Percentiles rank a stretch among this genome's conserved stretches.
These are phyloP conservation scores for Drosophila lutescens DNA, from an alignment of 2,888 invertebrate genomes.

Conservation along the genomic window DNA sequence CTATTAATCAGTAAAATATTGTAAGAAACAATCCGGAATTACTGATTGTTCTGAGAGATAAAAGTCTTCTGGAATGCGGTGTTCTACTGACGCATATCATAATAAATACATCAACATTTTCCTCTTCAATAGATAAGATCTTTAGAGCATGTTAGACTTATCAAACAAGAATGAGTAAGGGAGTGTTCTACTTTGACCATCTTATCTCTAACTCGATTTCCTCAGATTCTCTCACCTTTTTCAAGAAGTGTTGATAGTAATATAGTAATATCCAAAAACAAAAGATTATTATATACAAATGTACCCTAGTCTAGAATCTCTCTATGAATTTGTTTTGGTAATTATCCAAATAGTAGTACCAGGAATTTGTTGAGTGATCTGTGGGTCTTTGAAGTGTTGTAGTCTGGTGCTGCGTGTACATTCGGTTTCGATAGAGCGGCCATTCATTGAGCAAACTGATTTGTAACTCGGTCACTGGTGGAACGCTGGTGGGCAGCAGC, in stretches of 20 bases:
- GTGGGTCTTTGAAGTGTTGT: slow-evolving; percentile 1
- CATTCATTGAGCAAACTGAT: slow-evolving; percentile 59
- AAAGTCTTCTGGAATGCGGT: neutral
- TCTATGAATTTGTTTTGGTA: neutral
- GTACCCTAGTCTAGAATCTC: too few relatives aligned
- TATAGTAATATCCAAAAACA: too few relatives aligned
- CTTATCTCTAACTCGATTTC: slow-evolving; percentile 1
- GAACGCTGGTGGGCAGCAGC: slow-evolving; percentile 61
- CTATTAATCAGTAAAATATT: neutral
- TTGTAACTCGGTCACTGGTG: slow-evolving; percentile 69
- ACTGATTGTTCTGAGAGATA: neutral
- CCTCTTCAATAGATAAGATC: neutral
- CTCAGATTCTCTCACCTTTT: neutral
- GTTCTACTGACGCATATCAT: slow-evolving; percentile 1
- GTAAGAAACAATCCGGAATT: neutral
- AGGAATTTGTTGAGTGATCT: slow-evolving; percentile 9
- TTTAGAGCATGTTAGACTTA: neutral
- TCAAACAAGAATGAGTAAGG: neutral
- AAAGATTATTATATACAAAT: too few relatives aligned
- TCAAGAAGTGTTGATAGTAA: neutral
- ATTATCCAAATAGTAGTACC: neutral
- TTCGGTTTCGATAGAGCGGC: slow-evolving; percentile 49
- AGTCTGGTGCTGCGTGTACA: slow-evolving; percentile 51
- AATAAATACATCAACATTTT: neutral
- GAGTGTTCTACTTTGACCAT: neutral